A percentile compares a stretch with the other conserved stretches of the same genome.
Evolutionary conservation across 2,113 vertebrate species (phyloP).

Genomic region (Zosterops hypoxanthus): DNA sequence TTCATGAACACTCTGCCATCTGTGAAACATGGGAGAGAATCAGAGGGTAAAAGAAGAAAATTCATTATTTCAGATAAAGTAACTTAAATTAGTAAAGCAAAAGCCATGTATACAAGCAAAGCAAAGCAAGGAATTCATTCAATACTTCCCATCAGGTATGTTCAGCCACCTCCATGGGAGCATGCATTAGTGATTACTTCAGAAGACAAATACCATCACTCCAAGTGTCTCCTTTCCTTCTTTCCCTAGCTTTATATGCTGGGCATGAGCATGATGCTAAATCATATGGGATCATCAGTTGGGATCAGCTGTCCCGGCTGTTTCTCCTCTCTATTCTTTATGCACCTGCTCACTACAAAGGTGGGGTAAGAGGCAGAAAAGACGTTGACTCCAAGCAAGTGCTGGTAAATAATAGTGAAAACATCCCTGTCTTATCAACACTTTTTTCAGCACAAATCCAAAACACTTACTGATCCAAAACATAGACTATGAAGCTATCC

Average conservation of each 20-base stretch:
- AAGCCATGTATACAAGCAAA: background rate
- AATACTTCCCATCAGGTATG: background rate
- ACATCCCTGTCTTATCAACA: background rate
- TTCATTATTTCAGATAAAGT: background rate
- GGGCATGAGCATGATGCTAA: background rate
- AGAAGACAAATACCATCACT: background rate
- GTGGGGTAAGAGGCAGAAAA: background rate
- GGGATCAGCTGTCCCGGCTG: rapidly evolving
- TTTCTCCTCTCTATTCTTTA: background rate
- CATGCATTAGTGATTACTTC: rapidly evolving
- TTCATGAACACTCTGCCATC: background rate
- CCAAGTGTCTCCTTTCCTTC: background rate
- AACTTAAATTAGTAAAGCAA: background rate
- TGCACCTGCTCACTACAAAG: rapidly evolving
- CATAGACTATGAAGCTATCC: background rate
- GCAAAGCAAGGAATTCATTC: background rate
- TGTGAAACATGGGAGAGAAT: background rate
- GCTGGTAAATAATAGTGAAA: background rate
- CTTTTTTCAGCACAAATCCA: background rate
- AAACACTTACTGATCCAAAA: background rate
- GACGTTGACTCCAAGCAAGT: background rate
- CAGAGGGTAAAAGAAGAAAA: background rate
- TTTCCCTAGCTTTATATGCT: background rate
- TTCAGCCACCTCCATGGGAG: background rate
- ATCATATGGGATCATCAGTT: no score